These are phyloP conservation scores for Tachysurus vachellii DNA, from an alignment of 2,113 vertebrate genomes.

Conservation along the genomic window DNA sequence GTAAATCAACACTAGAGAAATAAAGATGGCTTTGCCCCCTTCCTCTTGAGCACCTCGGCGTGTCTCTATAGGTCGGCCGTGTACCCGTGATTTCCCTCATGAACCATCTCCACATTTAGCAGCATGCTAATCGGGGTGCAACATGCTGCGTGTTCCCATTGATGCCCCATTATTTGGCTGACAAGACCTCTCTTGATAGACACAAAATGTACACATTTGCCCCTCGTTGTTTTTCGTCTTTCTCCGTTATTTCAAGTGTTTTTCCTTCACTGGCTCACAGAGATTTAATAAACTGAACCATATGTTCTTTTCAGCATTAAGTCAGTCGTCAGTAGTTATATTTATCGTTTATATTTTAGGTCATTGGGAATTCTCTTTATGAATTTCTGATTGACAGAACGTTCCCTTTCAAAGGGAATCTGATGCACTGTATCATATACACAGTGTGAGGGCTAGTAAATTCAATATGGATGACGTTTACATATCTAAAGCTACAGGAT, in stretches of 20 bases:
- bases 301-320: background rate
- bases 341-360: background rate
- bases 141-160: conserved; percentile 38
- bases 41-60: conserved; percentile 1
- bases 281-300: conserved; percentile 1
- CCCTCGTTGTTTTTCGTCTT: conserved; percentile 53
- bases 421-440: background rate
- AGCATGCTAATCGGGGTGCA: conserved; percentile 50
- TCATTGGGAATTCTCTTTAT: background rate
- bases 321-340: background rate
- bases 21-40: conserved; percentile 12
- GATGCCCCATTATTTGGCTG: conserved; percentile 47
- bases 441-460: background rate
- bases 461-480: background rate
- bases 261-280: conserved; percentile 63
- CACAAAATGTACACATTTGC: conserved; percentile 40
- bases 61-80: conserved; percentile 26
- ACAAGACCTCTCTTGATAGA: conserved; percentile 46
- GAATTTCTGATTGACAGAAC: background rate
- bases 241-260: conserved; percentile 80
- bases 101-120: conserved; percentile 46
- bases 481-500: background rate
- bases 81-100: conserved; percentile 39
- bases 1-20: conserved; percentile 42
- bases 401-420: background rate